Percentiles rank a stretch among this genome's conserved stretches.
Conservation (phyloP, 2,888 invertebrate genomes). For the Mythimna lalbum region DNA sequence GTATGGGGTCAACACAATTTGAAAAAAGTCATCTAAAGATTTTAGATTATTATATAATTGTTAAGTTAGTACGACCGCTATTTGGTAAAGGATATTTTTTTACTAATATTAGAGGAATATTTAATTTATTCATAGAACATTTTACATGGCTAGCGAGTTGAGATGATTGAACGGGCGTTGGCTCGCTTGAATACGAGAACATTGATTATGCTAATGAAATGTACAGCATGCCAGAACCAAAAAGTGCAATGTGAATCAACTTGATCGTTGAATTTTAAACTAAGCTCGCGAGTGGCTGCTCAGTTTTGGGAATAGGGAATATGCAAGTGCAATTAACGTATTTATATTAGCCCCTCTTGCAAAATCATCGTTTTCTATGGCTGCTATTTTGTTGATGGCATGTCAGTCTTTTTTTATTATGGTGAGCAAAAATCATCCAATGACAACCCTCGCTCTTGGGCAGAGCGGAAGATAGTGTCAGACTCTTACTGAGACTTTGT, state of each 20-base stretch:
- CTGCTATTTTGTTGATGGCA: too few species aligned
- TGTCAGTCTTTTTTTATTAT: too few species aligned
- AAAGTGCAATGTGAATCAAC: constrained; percentile 5
- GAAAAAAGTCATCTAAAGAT: constrained; percentile 58
- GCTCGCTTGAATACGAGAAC: not conserved
- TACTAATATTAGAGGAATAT: constrained; percentile 21
- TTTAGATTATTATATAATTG: not conserved
- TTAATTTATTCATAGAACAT: constrained; percentile 39
- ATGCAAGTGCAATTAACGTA: too few species aligned
- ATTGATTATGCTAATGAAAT: constrained; percentile 11
- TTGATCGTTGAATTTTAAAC: not conserved
- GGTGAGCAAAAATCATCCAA: too few species aligned
- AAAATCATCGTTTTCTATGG: too few species aligned
- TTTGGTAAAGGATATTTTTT: constrained; percentile 45
- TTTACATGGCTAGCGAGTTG: not conserved
- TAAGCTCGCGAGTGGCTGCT: too few species aligned
- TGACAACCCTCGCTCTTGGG: too few species aligned
- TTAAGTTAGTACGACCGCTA: constrained; percentile 14
- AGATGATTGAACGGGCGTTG: constrained; percentile 15
- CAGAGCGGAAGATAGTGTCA: too few species aligned
- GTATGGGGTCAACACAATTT: constrained; percentile 72
- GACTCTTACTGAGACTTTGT: too few species aligned
- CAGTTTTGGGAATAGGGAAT: too few species aligned
- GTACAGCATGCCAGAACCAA: constrained; percentile 1
- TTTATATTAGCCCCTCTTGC: too few species aligned